Conservation (phyloP, 2,113 vertebrate genomes). For the Corythornis vintsioides region DNA sequence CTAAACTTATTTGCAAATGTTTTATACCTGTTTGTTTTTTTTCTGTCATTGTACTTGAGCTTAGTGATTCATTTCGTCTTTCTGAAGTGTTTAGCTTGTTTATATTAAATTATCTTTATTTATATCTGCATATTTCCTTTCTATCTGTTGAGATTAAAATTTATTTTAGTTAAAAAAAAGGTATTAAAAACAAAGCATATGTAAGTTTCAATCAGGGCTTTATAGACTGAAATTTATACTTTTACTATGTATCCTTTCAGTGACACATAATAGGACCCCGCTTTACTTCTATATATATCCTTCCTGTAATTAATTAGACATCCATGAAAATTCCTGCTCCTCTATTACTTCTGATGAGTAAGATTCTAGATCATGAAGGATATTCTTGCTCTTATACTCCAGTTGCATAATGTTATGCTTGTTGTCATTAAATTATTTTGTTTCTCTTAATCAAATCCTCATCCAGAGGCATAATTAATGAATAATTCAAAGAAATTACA, state of each 20-base stretch:
- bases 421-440: neutral
- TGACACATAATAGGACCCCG: neutral
- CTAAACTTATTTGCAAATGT: neutral
- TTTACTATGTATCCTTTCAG: neutral
- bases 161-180: neutral
- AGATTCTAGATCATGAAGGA: neutral
- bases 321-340: neutral
- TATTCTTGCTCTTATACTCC: neutral
- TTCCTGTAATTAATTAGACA: neutral
- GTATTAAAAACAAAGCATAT: neutral
- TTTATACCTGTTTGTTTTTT: neutral
- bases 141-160: neutral
- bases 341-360: neutral
- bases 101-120: neutral
- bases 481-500: neutral
- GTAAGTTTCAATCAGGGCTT: neutral
- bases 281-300: neutral
- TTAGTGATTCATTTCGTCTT: neutral
- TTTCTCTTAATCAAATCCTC: neutral
- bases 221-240: neutral
- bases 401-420: neutral
- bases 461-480: neutral
- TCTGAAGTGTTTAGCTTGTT: neutral
- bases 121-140: neutral
- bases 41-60: neutral